Conservation (phyloP, 2,888 invertebrate genomes). For the Volucella bombylans region DNA sequence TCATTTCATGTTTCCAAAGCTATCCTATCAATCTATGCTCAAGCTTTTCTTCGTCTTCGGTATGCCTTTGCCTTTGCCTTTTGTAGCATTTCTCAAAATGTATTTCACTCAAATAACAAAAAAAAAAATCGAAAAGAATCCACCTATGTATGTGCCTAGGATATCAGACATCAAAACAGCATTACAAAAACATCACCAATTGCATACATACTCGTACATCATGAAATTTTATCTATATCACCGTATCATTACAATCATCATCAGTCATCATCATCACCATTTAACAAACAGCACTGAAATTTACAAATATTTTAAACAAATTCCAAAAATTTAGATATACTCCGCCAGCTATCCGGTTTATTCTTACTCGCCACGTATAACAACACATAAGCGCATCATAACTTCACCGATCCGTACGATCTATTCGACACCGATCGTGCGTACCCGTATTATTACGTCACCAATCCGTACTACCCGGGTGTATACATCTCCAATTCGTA, state of each 20-base stretch:
- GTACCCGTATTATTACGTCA: conserved; percentile 80
- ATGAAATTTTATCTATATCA: conserved; percentile 21
- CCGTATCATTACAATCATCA: conserved; percentile 32
- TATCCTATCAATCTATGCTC: conserved; percentile 3
- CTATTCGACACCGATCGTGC: conserved; percentile 74
- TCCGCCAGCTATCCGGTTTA: conserved; percentile 82
- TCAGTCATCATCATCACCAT: conserved; percentile 8
- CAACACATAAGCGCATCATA: conserved; percentile 76
- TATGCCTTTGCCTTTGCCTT: conserved; percentile 44
- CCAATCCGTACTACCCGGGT: conserved; percentile 78
- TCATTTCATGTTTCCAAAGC: conserved; percentile 17
- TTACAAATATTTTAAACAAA: conserved; percentile 38
- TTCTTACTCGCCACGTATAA: conserved; percentile 79
- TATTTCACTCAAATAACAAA: conserved; percentile 32
- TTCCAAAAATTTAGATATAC: conserved; percentile 78
- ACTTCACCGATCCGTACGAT: conserved; percentile 70
- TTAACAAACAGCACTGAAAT: conserved; percentile 15
- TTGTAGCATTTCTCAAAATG: conserved; percentile 33
- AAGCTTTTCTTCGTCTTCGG: neutral
- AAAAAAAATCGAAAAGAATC: too few species aligned
- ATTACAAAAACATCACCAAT: conserved; percentile 24
- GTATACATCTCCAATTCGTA: conserved; percentile 79
- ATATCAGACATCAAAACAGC: conserved; percentile 9
- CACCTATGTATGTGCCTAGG: too few species aligned
- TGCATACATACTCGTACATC: conserved; percentile 22